Evolutionary conservation across 2,113 vertebrate species (phyloP), one percentile per base, ranked within the genome.

Genomic region (Athene noctua): DNA sequence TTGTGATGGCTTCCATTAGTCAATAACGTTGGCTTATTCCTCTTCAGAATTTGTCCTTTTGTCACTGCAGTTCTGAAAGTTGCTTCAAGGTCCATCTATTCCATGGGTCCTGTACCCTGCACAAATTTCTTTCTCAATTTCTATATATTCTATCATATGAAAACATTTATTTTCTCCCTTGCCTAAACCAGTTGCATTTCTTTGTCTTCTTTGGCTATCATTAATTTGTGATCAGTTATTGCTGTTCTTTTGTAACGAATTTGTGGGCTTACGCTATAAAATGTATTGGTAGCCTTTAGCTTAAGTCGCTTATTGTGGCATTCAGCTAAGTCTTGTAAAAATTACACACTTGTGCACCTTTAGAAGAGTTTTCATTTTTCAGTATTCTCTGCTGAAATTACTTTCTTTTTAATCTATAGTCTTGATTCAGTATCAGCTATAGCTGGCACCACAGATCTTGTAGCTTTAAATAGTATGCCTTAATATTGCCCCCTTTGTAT

Each of bases 391-490:
- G 51, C 62, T 92, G 91, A 95, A 96, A 95, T 92, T 86, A 61
- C 63, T 54, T 72, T 85, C 68, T 95, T 87, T 90, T 84, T 15
- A 62, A 36, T 74, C 88, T 82, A 2, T 79, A 80, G 40, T 91
- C 80, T 81, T 68, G 34, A 42, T 88, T 80, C 80, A 49, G 77
- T 84, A 94, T 38, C 85, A 72, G 86, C 92, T 86, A 67, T 86
- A 63, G 88, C 90, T 94, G 83, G 90, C 63, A 79, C 67, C 78
- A 91, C 88, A 68, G 90, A 91, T 94, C 89, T 67, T 73, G 80
- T 55, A 86, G 97, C 94, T 97, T 97, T 97, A 97, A 97, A 96
- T 95, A 96, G 96, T 89, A 82, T 96, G 79, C 91, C 94, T 96
- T 97, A 95, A 92, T 93, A 89, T 94, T 88, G 80, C 94, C 97